Evolutionary conservation across 2,888 invertebrate species (phyloP).

Genomic region (Erebia palarica): DNA sequence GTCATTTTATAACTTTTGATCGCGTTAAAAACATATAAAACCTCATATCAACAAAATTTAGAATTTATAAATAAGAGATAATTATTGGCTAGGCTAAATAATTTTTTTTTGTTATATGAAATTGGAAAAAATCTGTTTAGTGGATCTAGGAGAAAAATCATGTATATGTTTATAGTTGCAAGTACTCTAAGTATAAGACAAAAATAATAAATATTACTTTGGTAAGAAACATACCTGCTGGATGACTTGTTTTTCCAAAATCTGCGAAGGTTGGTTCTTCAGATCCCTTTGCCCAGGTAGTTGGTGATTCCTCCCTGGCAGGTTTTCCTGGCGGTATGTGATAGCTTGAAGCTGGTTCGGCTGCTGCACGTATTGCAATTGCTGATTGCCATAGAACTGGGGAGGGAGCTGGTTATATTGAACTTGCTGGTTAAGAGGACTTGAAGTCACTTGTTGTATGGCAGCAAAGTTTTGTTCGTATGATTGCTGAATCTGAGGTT

Average conservation of each 20-base stretch:
- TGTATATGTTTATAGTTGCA: too few relatives aligned
- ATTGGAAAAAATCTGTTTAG: too few relatives aligned
- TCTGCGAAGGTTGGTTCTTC: slow-evolving; percentile 30
- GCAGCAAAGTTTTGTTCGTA: slow-evolving; percentile 35
- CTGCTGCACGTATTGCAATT: slow-evolving; percentile 40
- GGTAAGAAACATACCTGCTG: slow-evolving; percentile 33
- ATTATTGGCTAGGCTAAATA: too few relatives aligned
- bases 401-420: slow-evolving; percentile 40
- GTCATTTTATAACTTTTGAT: too few relatives aligned
- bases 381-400: slow-evolving; percentile 35
- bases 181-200: too few relatives aligned
- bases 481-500: slow-evolving; percentile 37
- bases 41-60: too few relatives aligned
- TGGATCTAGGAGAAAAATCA: too few relatives aligned
- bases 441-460: slow-evolving; percentile 30
- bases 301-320: slow-evolving; percentile 31
- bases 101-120: too few relatives aligned
- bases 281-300: slow-evolving; percentile 41
- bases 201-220: not conserved
- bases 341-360: slow-evolving; percentile 38
- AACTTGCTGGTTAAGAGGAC: slow-evolving; percentile 25
- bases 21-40: too few relatives aligned
- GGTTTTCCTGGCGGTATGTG: slow-evolving; percentile 36
- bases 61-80: too few relatives aligned
- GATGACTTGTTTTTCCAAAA: slow-evolving; percentile 43